These are phyloP conservation scores for Ellobium chinense DNA, from an alignment of 2,888 invertebrate species.

Conservation along the genomic window DNA sequence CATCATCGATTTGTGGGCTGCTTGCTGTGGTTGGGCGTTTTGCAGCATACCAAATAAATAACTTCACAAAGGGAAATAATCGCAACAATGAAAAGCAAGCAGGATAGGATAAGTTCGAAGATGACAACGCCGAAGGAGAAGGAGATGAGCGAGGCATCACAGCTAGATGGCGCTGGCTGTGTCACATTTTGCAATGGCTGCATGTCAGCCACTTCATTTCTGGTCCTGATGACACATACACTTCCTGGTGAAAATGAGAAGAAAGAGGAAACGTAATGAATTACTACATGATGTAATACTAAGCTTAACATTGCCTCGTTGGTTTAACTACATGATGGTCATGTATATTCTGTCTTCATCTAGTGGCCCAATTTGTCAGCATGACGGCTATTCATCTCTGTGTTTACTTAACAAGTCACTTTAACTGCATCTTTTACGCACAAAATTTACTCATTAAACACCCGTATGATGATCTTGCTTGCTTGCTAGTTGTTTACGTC, in stretches of 20 bases:
- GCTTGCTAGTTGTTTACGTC: too few relatives aligned
- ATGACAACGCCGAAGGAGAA: conserved; percentile 42
- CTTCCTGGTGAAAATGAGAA: conserved; percentile 9
- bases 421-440: too few relatives aligned
- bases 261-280: too few relatives aligned
- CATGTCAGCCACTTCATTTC: conserved; percentile 1
- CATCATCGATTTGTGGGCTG: not conserved
- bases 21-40: not conserved
- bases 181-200: not conserved
- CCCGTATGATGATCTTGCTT: too few relatives aligned
- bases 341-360: too few relatives aligned
- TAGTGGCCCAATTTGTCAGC: too few relatives aligned
- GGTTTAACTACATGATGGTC: too few relatives aligned
- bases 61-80: conserved; percentile 17
- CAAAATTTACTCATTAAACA: too few relatives aligned
- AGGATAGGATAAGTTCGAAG: conserved; percentile 37
- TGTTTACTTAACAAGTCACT: too few relatives aligned
- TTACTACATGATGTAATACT: too few relatives aligned
- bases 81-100: conserved; percentile 16
- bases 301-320: too few relatives aligned
- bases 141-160: conserved; percentile 9
- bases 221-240: conserved; percentile 35
- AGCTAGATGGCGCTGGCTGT: not conserved
- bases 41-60: conserved; percentile 25
- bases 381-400: too few relatives aligned